phyloP scores from a whole-genome alignment of 2,113 vertebrate species.

The Hystrix brachyura region DNA sequence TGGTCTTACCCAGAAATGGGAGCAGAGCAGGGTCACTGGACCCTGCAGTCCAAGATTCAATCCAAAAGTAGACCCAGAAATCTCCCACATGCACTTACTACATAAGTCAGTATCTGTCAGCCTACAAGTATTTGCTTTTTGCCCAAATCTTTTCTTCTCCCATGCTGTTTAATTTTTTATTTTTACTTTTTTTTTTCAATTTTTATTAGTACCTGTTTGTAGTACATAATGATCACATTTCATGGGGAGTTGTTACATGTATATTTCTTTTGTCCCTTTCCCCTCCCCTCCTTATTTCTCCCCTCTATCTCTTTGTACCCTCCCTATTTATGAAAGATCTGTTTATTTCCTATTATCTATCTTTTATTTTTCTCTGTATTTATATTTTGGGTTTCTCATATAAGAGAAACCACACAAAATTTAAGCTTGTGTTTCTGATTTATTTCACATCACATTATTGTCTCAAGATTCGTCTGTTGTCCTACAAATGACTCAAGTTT shows the following conservation, averaged over 20 bases:
- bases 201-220: background rate
- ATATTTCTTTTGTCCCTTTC: background rate
- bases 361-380: background rate
- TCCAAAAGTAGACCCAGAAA: background rate
- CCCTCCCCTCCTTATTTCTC: background rate
- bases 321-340: background rate
- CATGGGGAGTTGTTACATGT: background rate
- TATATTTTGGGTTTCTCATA: background rate
- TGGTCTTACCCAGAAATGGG: background rate
- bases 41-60: background rate
- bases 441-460: background rate
- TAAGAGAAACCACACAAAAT: background rate
- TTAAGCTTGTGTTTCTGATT: background rate
- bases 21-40: background rate
- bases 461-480: background rate
- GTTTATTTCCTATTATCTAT: background rate
- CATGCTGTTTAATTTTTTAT: background rate
- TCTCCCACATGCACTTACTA: background rate
- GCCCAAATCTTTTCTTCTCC: background rate
- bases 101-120: background rate
- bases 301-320: background rate
- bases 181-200: background rate
- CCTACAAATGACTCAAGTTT: background rate
- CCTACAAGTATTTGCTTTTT: background rate
- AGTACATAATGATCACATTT: background rate